These are phyloP conservation scores for Parauchenoglanis punctatus DNA, from an alignment of 2,797 vertebrate species.

Conservation along the genomic window DNA sequence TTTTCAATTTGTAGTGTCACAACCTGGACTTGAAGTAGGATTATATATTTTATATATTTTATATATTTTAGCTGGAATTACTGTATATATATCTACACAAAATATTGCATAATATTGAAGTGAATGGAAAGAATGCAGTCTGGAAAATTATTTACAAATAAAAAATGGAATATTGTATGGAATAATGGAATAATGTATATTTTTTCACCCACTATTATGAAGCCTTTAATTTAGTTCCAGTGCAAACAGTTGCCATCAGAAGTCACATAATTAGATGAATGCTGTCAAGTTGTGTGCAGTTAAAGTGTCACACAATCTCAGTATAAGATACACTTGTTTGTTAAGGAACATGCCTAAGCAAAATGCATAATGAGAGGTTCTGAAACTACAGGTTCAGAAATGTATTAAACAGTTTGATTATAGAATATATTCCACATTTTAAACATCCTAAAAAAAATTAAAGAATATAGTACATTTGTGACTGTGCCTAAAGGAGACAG, in stretches of 20 bases:
- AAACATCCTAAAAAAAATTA: background rate
- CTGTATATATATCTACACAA: background rate
- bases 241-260: background rate
- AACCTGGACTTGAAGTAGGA: background rate
- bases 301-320: background rate
- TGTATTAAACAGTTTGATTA: no score
- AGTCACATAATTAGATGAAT: background rate
- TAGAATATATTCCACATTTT: background rate
- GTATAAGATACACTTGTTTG: background rate
- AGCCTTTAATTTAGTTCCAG: background rate
- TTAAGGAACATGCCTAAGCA: background rate
- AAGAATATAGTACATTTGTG: background rate
- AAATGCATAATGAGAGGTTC: background rate
- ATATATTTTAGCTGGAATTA: background rate
- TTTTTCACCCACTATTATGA: background rate
- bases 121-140: background rate
- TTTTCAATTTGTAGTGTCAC: background rate
- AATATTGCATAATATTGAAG: background rate
- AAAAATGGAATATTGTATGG: background rate
- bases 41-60: background rate
- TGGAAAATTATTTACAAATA: background rate
- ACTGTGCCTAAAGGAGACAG: background rate
- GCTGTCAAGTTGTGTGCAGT: background rate
- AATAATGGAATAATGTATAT: no score
- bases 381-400: no score